Evolutionary conservation across 2,888 invertebrate genomes (phyloP), one percentile per base, ranked within the genome.

Genomic region (Aleiodes testaceus): DNA sequence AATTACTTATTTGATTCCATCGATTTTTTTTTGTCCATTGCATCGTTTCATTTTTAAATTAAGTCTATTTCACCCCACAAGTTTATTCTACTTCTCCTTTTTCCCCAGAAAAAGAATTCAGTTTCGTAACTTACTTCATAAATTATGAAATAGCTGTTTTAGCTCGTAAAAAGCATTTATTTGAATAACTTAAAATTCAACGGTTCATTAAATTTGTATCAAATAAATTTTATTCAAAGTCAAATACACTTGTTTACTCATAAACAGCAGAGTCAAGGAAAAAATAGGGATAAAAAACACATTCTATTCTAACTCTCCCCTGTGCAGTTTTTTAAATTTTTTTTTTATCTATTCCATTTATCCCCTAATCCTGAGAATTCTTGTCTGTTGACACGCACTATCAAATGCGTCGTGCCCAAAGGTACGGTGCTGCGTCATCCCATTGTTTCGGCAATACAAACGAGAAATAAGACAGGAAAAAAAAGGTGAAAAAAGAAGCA

Each of bases 301-400:
- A 59, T 59, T 65, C 42, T 64, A 67, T 45, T 12, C 14, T 20
- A 42, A 59, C 44, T 53, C 16, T 22, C 53, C 52, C 16, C 6
- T 44, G 6, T 9, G 59, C 18, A 16, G 9, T 42, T 42, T 59
- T n/a, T n/a, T n/a, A n/a, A n/a, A n/a, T n/a, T n/a, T n/a, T n/a
- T 59, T 59, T 36, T 49, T 49, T 50, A 61, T 65, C 30, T 65
- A 72, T 65, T 59, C 72, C 52, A 49, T 59, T 59, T 66, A 47
- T 30, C 22, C 59, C 47, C 47, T 59, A n/a, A 20, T 20, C 61
- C 49, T 12, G 3, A 16, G 53, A 67, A 59, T 59, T 18, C 59
- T 16, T 59, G 42, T 6, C 42, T 42, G 59, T 42, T 59, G 59
- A 36, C 59, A 59, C 59, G 59, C 59, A 59, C 59, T 59, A 59